These are phyloP conservation scores for Macrophya alboannulata DNA, from an alignment of 2,888 invertebrate species.

Conservation along the genomic window DNA sequence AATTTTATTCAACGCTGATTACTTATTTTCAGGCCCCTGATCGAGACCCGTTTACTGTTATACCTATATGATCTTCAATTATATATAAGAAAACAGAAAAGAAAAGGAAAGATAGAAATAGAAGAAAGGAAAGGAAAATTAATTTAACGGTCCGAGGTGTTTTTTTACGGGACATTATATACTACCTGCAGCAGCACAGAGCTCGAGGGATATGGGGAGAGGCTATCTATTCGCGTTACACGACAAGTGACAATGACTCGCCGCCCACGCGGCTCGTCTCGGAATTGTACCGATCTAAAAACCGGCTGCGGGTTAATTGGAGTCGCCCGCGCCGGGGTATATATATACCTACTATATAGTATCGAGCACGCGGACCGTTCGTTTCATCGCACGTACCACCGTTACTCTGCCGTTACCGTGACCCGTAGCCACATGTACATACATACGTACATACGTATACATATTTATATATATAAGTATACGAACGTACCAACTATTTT, in stretches of 20 bases:
- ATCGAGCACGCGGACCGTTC: constrained; percentile 7
- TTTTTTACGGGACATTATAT: not conserved
- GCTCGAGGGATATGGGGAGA: not conserved
- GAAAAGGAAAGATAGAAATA: not conserved
- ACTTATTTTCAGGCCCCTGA: not conserved
- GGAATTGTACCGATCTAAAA: not conserved
- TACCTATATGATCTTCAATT: too few relatives aligned
- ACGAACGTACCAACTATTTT: not conserved
- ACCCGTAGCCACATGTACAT: not conserved
- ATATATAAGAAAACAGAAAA: too few relatives aligned
- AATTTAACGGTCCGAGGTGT: not conserved
- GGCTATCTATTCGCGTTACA: constrained; percentile 12
- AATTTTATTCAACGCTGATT: not conserved
- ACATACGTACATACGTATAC: not conserved
- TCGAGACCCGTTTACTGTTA: not conserved
- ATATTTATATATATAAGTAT: not conserved
- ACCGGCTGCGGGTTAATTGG: constrained; percentile 17
- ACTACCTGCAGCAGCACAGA: not conserved
- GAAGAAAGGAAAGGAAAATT: not conserved
- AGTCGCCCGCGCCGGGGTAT: constrained; percentile 7
- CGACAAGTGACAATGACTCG: not conserved
- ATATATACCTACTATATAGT: not conserved
- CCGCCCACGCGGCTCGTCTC: constrained; percentile 9
- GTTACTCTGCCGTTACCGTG: constrained; percentile 4
- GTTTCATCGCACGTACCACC: not conserved